A percentile compares a stretch with the other conserved stretches of the same genome.
phyloP scores from a whole-genome alignment of 1,140 invertebrate genomes.

The Piezodorus guildinii region DNA sequence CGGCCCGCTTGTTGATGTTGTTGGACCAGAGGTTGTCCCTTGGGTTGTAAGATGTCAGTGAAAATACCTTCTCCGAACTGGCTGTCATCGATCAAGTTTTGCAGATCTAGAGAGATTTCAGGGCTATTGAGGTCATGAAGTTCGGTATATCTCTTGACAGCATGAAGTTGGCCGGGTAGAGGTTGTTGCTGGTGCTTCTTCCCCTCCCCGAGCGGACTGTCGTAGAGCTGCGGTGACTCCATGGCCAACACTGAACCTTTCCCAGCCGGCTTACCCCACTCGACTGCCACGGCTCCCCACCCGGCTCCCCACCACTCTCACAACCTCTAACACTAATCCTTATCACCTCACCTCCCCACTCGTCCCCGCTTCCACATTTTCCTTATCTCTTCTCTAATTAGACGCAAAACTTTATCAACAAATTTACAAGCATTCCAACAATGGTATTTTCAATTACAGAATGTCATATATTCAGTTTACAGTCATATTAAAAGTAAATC shows the following conservation, averaged over 20 bases:
- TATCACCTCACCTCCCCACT: no score
- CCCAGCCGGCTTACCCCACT: not conserved
- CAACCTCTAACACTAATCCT: no score
- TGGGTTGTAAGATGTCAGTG: conserved; percentile 53
- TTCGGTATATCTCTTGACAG: conserved; percentile 39
- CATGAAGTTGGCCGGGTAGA: conserved; percentile 21
- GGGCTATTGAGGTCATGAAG: conserved; percentile 75
- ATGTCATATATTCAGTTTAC: no score
- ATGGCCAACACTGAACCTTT: not conserved
- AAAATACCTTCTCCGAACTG: conserved; percentile 74
- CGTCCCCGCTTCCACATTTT: no score
- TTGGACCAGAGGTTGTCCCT: conserved; percentile 33
- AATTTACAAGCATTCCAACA: no score
- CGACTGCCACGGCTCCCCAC: not conserved
- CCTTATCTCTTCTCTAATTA: no score
- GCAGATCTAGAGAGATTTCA: conserved; percentile 77
- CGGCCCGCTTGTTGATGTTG: conserved; percentile 9
- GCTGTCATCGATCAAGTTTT: conserved; percentile 73
- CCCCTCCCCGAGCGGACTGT: conserved; percentile 13
- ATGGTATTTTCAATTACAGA: no score
- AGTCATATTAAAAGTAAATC: no score
- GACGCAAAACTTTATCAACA: no score
- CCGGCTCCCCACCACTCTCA: no score
- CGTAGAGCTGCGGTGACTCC: conserved; percentile 23
- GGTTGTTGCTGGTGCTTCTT: conserved; percentile 18